Percentiles rank a stretch among this genome's conserved stretches.
Conservation (phyloP, 37 sponge, comb jelly and placozoan species). For the Theonella swinhoei region DNA sequence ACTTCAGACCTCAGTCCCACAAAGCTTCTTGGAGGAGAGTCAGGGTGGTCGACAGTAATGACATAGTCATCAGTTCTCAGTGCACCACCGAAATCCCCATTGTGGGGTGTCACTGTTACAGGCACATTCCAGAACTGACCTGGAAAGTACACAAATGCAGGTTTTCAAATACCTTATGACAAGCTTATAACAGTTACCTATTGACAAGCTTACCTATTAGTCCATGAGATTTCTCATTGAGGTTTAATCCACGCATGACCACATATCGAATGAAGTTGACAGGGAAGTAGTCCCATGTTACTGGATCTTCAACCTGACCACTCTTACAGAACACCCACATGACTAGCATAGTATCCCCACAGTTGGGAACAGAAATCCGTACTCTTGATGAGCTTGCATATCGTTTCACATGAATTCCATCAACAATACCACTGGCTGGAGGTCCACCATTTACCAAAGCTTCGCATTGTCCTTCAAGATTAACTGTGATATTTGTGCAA, state of each 20-base stretch:
- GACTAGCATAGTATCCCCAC: slow-evolving; percentile 25
- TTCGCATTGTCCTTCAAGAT: too few relatives aligned
- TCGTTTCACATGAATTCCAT: background rate
- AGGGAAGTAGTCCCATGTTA: background rate
- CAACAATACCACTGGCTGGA: background rate
- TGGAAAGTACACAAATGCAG: too few relatives aligned
- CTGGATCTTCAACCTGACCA: slow-evolving; percentile 16
- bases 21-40: too few relatives aligned
- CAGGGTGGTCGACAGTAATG: too few relatives aligned
- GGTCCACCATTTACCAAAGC: background rate
- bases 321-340: slow-evolving; percentile 51
- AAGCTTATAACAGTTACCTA: too few relatives aligned
- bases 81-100: too few relatives aligned
- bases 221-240: slow-evolving; percentile 57
- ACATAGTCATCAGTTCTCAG: too few relatives aligned
- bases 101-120: too few relatives aligned
- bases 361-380: slow-evolving; percentile 54
- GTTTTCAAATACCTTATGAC: too few relatives aligned
- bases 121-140: too few relatives aligned
- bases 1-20: too few relatives aligned
- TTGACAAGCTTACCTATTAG: slow-evolving; percentile 49
- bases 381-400: slow-evolving; percentile 6
- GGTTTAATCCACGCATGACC: slow-evolving; percentile 35
- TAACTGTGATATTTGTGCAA: background rate
- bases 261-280: slow-evolving; percentile 48